Percentiles rank a stretch among this genome's conserved stretches.
phyloP scores from a whole-genome alignment of 2,113 vertebrate genomes.

The Chaetops frenatus region DNA sequence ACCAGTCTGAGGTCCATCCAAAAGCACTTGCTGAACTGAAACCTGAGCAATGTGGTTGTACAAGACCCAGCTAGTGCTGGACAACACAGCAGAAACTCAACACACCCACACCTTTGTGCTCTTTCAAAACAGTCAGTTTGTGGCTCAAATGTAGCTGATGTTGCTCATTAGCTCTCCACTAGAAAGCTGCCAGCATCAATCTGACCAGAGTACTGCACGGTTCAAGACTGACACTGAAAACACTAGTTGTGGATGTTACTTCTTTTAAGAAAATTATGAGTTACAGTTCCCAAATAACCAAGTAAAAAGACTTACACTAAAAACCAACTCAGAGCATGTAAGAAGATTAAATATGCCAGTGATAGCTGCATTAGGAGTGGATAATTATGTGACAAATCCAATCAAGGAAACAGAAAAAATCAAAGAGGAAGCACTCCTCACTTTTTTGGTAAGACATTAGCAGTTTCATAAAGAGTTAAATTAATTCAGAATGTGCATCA shows the following conservation, averaged over 20 bases:
- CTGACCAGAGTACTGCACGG: not conserved
- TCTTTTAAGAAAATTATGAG: not conserved
- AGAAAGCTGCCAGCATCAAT: not conserved
- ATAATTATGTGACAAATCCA: not conserved
- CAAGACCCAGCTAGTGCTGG: not conserved
- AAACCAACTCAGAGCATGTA: not conserved
- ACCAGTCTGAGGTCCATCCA: not conserved
- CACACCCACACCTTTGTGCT: not conserved
- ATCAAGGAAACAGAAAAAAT: not conserved
- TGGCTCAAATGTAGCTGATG: rapidly evolving
- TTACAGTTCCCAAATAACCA: not conserved
- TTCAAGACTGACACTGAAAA: not conserved
- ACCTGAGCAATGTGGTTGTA: rapidly evolving
- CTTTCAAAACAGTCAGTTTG: not conserved
- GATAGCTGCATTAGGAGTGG: not conserved
- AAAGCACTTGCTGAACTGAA: not conserved
- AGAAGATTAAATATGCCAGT: not conserved
- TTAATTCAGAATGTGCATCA: not conserved
- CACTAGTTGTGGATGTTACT: not conserved
- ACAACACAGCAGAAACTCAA: not conserved
- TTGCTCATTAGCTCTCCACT: not conserved
- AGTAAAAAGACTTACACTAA: not conserved
- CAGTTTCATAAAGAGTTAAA: not conserved
- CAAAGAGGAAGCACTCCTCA: not conserved
- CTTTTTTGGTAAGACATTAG: not conserved